Evolutionary conservation across 2,888 invertebrate species (phyloP), one percentile per base, ranked within the genome.

Genomic region (Temnothorax ravouxi): DNA sequence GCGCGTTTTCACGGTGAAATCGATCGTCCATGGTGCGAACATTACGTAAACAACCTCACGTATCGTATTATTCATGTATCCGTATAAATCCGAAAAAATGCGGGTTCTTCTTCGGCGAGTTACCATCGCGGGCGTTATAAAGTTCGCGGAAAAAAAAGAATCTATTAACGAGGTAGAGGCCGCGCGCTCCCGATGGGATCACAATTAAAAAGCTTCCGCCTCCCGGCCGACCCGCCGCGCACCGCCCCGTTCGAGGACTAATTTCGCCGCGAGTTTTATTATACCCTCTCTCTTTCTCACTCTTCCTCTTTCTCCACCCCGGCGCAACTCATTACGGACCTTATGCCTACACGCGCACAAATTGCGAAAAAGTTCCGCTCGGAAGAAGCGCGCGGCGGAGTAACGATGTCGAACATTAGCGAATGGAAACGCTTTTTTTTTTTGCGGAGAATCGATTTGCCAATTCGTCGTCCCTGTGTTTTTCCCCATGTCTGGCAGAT

Each of bases 121-220:
- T 88, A 80, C 83, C 82, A 79, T 71, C 66, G 29, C 29, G 77
- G 67, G 59, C 69, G 83, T 81, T 88, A 71, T 74, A 81, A 88
- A 86, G 83, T 88, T 88, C 64, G 56, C 50, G 9, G 34, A 13
- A 59, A 61, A 72, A 84, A 86, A 79, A 67, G 80, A 88, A 88
- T 87, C 87, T 88, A 88, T 88, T 88, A 88, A 88, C 88, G 87
- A 88, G 88, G 88, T 87, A 85, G 88, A 88, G 88, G 59, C 29
- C 29, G 29, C 71, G 81, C 52, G 75, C 72, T 81, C 86, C 88
- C 86, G 83, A 84, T 85, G 89, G 86, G 88, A 89, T 89, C 83
- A 89, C 85, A 89, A 89, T 89, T 89, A 89, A 89, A 89, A 89
- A 89, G 85, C 88, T 85, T 83, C 85, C 84, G 71, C 86, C 56